Percentiles rank a stretch among this genome's conserved stretches.
Evolutionary conservation across 2,888 invertebrate genomes (phyloP).

Genomic region (Lepidochitona cinerea): DNA sequence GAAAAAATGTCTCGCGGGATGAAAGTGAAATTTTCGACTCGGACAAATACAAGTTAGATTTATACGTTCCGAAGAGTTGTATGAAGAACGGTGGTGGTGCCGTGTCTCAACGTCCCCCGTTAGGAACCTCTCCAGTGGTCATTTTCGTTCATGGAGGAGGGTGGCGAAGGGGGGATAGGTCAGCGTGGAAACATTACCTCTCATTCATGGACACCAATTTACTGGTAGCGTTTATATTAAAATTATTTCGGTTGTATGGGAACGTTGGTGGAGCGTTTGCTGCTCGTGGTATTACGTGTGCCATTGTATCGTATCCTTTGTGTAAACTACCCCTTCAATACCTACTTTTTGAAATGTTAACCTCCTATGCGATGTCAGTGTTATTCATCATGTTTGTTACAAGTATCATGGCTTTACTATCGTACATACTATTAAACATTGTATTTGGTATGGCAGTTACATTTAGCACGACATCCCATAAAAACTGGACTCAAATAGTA

Average conservation of each 20-base stretch:
- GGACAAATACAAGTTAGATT: neutral
- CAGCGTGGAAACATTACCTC: conserved; percentile 47
- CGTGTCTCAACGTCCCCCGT: neutral
- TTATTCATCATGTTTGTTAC: neutral
- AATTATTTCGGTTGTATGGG: conserved; percentile 33
- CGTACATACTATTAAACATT: neutral
- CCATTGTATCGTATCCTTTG: conserved; percentile 49
- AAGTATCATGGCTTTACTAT: neutral
- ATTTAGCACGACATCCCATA: neutral
- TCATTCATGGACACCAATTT: conserved; percentile 44
- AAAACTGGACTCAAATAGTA: neutral
- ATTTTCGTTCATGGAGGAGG: conserved; percentile 55
- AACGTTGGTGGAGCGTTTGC: conserved; percentile 45
- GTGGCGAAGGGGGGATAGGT: conserved; percentile 47
- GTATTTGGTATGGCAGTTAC: neutral
- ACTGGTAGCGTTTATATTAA: conserved; percentile 34
- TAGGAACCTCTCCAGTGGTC: conserved; percentile 32
- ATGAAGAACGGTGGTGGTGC: neutral
- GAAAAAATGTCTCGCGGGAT: too few relatives aligned
- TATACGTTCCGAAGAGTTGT: neutral
- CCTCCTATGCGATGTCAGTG: conserved; percentile 32
- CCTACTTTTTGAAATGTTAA: conserved; percentile 34
- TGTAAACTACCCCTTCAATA: conserved; percentile 29
- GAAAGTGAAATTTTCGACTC: too few relatives aligned
- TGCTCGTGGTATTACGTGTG: conserved; percentile 41